A percentile compares a stretch with the other conserved stretches of the same genome.
phyloP scores from a whole-genome alignment of 2,797 vertebrate species.

The Pristis pectinata region DNA sequence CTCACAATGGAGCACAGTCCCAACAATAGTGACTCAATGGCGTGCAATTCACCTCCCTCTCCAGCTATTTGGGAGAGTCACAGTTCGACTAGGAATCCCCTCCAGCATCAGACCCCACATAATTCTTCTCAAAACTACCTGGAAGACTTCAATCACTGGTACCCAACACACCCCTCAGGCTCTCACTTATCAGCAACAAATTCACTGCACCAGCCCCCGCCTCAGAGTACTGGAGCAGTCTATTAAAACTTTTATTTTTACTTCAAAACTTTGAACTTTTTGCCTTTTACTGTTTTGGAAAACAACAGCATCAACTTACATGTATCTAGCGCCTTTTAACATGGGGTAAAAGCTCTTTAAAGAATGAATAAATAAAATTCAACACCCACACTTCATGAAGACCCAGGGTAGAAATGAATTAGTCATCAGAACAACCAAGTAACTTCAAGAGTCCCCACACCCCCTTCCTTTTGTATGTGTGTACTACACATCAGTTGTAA shows the following conservation, averaged over 20 bases:
- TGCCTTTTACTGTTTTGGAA: constrained; percentile 4
- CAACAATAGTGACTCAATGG: constrained; percentile 96
- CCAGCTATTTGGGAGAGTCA: constrained; percentile 84
- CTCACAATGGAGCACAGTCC: constrained; percentile 91
- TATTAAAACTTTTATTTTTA: constrained; percentile 61
- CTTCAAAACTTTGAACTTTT: constrained; percentile 26
- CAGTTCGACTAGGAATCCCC: constrained; percentile 67
- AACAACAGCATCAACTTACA: neutral
- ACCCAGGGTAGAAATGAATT: neutral
- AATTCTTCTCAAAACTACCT: constrained; percentile 82
- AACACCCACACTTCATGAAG: neutral
- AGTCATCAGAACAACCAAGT: neutral
- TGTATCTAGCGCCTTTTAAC: neutral
- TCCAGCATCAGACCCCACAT: constrained; percentile 78
- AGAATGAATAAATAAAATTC: neutral
- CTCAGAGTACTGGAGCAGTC: constrained; percentile 80
- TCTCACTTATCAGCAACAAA: constrained; percentile 81
- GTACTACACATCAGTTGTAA: neutral
- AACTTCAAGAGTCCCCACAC: neutral
- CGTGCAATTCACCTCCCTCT: constrained; percentile 88
- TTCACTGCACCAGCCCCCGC: constrained; percentile 80
- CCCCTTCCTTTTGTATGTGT: neutral
- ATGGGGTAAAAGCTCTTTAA: neutral
- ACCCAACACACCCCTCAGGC: constrained; percentile 70
- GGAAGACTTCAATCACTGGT: constrained; percentile 93